Evolutionary conservation across 53 echinoderm and acorn worm species (phyloP).

Genomic region (Paelopatides confundens): DNA sequence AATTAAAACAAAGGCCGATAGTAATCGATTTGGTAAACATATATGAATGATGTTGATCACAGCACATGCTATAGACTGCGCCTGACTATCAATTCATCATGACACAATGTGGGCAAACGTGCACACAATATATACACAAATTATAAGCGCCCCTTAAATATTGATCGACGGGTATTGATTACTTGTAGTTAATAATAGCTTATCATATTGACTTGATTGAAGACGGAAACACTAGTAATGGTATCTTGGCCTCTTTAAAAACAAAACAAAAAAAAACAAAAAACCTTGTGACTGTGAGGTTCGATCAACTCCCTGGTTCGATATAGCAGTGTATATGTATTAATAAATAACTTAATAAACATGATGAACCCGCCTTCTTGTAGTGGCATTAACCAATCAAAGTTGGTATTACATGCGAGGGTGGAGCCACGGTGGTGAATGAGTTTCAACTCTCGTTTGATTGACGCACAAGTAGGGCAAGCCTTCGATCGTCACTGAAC

Average conservation of each 20-base stretch:
- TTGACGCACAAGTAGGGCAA: background rate
- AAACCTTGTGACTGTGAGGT: too few relatives aligned
- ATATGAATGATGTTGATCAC: background rate
- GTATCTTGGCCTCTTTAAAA: background rate
- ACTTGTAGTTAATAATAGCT: background rate
- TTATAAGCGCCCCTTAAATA: background rate
- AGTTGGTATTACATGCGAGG: background rate
- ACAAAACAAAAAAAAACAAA: background rate
- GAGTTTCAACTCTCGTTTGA: background rate
- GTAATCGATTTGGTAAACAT: background rate
- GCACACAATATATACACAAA: background rate
- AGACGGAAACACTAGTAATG: background rate
- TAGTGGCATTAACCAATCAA: background rate
- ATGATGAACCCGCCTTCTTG: background rate
- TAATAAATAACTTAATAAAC: background rate
- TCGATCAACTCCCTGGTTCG: too few relatives aligned
- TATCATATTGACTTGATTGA: background rate
- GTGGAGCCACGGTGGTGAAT: background rate
- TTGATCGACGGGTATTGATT: background rate
- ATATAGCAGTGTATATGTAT: background rate
- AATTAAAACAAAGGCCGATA: background rate
- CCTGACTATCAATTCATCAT: background rate
- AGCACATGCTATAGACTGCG: background rate
- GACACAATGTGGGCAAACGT: background rate
- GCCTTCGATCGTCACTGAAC: constrained; percentile 24